phyloP scores from a whole-genome alignment of 2,113 vertebrate genomes.

The Oenanthe oenanthe region DNA sequence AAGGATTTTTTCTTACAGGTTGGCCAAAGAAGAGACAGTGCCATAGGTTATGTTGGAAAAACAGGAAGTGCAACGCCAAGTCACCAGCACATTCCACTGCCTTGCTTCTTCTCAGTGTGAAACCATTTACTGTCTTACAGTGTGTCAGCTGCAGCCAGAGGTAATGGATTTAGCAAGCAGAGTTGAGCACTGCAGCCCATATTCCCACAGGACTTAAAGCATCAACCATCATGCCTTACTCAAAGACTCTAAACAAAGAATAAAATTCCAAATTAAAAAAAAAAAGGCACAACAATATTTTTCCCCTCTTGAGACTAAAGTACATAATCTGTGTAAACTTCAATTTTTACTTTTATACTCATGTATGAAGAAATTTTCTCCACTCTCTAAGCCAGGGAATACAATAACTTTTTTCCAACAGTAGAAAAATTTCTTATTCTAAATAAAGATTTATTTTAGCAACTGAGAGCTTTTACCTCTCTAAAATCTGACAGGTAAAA shows the following conservation, averaged over 20 bases:
- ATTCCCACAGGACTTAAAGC: not conserved
- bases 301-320: not conserved
- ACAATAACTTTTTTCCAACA: not conserved
- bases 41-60: rapidly evolving
- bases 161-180: not conserved
- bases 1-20: not conserved
- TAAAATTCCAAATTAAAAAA: not conserved
- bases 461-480: not conserved
- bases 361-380: not conserved
- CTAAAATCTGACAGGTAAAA: not conserved
- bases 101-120: not conserved
- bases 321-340: not conserved
- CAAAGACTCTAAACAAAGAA: not conserved
- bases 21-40: not conserved
- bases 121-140: not conserved
- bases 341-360: not conserved
- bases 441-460: not conserved
- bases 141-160: not conserved
- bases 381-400: not conserved
- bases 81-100: rapidly evolving
- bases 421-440: not conserved
- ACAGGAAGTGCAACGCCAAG: not conserved
- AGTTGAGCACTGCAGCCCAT: rapidly evolving
- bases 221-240: not conserved
- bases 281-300: not conserved